Base-by-base conservation (phyloP, 2,888 invertebrate genomes). In the Lepidochrysops patricia region DNA sequence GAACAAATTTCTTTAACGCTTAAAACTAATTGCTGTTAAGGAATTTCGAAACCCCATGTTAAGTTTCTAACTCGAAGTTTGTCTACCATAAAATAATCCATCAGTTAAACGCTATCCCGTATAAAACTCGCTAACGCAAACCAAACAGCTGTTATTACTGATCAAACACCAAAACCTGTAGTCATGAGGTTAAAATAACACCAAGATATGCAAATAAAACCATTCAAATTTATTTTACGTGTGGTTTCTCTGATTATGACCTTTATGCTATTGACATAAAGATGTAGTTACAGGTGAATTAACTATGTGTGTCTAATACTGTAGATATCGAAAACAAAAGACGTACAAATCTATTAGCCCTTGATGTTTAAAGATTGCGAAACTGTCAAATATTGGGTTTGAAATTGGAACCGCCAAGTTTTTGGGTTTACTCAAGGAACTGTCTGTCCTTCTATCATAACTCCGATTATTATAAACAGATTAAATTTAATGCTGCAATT, bases 131-230 rank as follows among this genome's bases (percentile, higher is more conserved):
- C 13, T 35, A 57, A 37, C 50, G 34, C 58, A 50, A 49, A 32
- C 49, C 77, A 79, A 80, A 84, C 82, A 84, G 72, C 70, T 83
- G 80, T 77, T 80, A 85, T 84, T 81, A 79, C 83, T 83, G 72
- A 68, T 76, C 82, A 85, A 85, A 86, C 76, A 85, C 66, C 66
- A 71, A 80, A 86, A 86, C 85, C 83, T 79, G 84, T 84, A 80
- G 80, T 84, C 80, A 80, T 82, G 83, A 86, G 87, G 87, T 87
- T 86, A 87, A 85, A 75, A 84, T 74, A 86, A 86, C 79, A 86
- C 74, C 74, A 74, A 71, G 84, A 76, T 73, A 69, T 73, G 75
- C 74, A 82, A 84, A 85, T 74, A 74, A n/a, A n/a, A n/a, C n/a
- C n/a, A n/a, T n/a, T n/a, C n/a, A n/a, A n/a, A n/a, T n/a, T n/a